phyloP scores from a whole-genome alignment of 2,113 vertebrate species.

The Ciconia boyciana region DNA sequence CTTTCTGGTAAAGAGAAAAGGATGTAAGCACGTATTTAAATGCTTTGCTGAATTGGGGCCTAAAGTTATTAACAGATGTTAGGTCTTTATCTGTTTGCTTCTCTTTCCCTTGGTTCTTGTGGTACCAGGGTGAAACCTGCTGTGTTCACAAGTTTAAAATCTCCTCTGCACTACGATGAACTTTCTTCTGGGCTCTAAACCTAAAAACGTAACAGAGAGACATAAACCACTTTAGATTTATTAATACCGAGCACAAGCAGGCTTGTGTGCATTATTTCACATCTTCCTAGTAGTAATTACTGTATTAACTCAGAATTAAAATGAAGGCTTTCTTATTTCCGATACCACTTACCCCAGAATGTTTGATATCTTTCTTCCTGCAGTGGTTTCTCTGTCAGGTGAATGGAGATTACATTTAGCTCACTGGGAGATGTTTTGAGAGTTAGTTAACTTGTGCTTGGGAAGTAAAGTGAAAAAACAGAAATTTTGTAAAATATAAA shows the following conservation, averaged over 20 bases:
- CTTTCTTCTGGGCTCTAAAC: background rate
- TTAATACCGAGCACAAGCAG: background rate
- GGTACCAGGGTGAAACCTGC: background rate
- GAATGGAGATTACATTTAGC: background rate
- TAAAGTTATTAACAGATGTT: background rate
- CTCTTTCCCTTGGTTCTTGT: fast-evolving
- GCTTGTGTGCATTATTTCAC: background rate
- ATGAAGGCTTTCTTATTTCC: background rate
- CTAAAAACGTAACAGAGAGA: background rate
- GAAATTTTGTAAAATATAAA: background rate
- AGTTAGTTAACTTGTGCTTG: background rate
- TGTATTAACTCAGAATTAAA: background rate
- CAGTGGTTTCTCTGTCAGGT: background rate
- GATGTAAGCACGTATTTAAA: background rate
- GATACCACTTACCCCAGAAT: background rate
- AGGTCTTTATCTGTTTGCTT: background rate
- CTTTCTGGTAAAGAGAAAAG: background rate
- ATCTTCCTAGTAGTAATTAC: background rate
- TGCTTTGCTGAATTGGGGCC: background rate
- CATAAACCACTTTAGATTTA: background rate
- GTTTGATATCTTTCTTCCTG: background rate
- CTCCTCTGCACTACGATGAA: background rate
- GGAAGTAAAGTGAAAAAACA: background rate
- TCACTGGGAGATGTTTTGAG: background rate
- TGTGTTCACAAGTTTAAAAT: background rate